Percentiles rank a stretch among this genome's conserved stretches.
phyloP scores from a whole-genome alignment of 92 coral and sea anemone species.

The Epizoanthus scotinus region DNA sequence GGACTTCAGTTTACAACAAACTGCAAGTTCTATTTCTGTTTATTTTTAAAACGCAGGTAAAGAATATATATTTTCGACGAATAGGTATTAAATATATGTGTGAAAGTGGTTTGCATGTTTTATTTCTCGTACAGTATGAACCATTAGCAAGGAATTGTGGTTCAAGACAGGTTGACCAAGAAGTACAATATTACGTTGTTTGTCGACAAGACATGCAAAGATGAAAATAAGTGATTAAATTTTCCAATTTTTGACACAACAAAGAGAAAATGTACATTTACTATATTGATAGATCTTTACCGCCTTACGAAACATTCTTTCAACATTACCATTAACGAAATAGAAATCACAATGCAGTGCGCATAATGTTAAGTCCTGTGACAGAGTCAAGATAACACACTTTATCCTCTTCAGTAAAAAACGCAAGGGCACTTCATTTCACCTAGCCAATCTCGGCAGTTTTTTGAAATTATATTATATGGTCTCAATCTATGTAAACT shows the following conservation, averaged over 20 bases:
- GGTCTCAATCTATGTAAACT: no score
- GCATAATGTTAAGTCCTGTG: no score
- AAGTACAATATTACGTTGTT: not conserved
- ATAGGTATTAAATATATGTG: no score
- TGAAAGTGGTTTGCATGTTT: no score
- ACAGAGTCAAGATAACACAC: no score
- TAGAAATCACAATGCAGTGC: not conserved
- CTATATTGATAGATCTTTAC: not conserved
- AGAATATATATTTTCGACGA: no score
- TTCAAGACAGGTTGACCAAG: not conserved
- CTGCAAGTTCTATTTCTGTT: not conserved
- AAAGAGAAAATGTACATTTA: not conserved
- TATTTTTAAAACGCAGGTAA: not conserved
- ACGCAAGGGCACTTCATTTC: no score
- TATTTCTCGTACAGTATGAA: no score
- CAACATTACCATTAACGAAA: not conserved
- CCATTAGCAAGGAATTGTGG: no score
- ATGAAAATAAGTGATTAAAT: not conserved
- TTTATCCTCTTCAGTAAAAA: no score
- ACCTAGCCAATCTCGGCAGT: no score
- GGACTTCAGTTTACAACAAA: slow-evolving; percentile 5
- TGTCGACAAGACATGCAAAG: not conserved
- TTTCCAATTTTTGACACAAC: not conserved
- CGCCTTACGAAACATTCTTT: not conserved
- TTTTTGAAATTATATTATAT: no score